Percentiles rank a stretch among this genome's conserved stretches.
Evolutionary conservation across 2,888 invertebrate genomes (phyloP).

Genomic region (Linyphia triangularis): DNA sequence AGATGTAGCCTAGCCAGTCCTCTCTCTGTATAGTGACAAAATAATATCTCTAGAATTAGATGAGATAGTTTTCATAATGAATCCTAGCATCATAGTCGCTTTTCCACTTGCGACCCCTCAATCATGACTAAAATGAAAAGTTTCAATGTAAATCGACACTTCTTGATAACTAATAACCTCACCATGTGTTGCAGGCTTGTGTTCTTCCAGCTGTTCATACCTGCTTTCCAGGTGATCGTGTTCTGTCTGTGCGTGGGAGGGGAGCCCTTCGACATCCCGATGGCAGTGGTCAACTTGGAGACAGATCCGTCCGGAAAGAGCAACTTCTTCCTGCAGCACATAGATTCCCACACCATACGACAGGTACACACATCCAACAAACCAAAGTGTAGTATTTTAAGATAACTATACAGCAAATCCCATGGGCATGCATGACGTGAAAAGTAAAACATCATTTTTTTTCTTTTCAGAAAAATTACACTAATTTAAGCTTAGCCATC

Average conservation of each 20-base stretch:
- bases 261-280: slow-evolving; percentile 78
- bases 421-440: too few relatives aligned
- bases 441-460: too few relatives aligned
- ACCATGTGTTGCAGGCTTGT: slow-evolving; percentile 54
- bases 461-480: slow-evolving; percentile 55
- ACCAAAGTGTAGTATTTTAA: too few relatives aligned
- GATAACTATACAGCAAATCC: too few relatives aligned
- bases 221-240: slow-evolving; percentile 80
- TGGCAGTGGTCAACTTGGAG: slow-evolving; percentile 80
- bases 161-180: too few relatives aligned
- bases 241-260: slow-evolving; percentile 80
- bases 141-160: neutral
- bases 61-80: neutral
- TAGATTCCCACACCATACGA: slow-evolving; percentile 85
- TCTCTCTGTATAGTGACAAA: too few relatives aligned
- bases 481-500: slow-evolving; percentile 82
- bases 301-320: slow-evolving; percentile 64
- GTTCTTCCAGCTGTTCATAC: slow-evolving; percentile 80
- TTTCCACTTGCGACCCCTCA: neutral
- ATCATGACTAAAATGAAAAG: neutral
- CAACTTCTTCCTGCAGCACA: slow-evolving; percentile 83
- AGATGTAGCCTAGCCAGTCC: too few relatives aligned
- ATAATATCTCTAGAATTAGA: too few relatives aligned
- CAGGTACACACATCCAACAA: too few relatives aligned
- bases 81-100: neutral